Percentiles rank a stretch among this genome's conserved stretches.
Conservation (phyloP, 2,797 vertebrate genomes). For the Florisuga fusca region DNA sequence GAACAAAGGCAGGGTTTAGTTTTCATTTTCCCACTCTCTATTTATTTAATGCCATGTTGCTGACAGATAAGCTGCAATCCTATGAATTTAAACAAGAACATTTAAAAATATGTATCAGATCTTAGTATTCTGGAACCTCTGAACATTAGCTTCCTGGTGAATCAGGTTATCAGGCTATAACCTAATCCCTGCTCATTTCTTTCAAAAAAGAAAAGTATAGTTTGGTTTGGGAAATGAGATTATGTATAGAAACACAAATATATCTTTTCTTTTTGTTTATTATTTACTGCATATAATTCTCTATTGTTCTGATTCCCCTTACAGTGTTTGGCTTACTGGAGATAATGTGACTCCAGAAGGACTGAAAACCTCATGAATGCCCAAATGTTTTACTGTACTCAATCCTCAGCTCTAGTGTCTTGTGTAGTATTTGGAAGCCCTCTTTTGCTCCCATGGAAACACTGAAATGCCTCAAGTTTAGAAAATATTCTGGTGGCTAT, state of each 20-base stretch:
- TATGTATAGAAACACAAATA: not conserved
- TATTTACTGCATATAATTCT: not conserved
- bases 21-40: not conserved
- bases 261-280: not conserved
- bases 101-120: not conserved
- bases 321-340: not conserved
- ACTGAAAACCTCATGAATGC: not conserved
- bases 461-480: not conserved
- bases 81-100: not conserved
- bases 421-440: not conserved
- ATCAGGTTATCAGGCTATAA: not conserved
- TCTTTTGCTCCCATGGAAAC: slow-evolving; percentile 6
- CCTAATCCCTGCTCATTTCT: not conserved
- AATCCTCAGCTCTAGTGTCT: not conserved
- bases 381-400: not conserved
- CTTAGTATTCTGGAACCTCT: not conserved
- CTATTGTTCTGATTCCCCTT: not conserved
- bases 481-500: not conserved
- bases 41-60: not conserved
- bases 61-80: not conserved
- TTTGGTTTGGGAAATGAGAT: not conserved
- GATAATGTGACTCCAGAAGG: not conserved
- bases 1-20: not conserved
- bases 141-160: not conserved
- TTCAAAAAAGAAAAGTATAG: not conserved